These are phyloP conservation scores for Probosciger aterrimus DNA, from an alignment of 2,113 vertebrate genomes.

Conservation along the genomic window DNA sequence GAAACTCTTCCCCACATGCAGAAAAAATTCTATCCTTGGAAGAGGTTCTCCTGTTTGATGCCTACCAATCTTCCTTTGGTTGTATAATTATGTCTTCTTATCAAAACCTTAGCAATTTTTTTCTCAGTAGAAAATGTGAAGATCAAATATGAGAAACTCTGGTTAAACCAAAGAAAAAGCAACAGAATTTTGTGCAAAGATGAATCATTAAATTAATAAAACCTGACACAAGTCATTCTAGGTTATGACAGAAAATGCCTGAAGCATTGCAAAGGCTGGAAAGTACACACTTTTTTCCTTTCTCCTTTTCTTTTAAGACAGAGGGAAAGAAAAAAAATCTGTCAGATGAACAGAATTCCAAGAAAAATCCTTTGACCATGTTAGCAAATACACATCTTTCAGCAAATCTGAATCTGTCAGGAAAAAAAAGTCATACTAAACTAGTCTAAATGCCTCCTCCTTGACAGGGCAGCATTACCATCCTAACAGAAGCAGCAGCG, in stretches of 20 bases:
- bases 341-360: background rate
- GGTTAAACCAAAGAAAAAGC: background rate
- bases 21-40: background rate
- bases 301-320: background rate
- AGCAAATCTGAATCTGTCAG: background rate
- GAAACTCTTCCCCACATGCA: background rate
- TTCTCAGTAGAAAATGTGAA: background rate
- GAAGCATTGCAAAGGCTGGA: background rate
- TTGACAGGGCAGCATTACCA: background rate
- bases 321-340: background rate
- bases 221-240: background rate
- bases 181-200: background rate
- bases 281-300: background rate
- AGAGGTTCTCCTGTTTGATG: background rate
- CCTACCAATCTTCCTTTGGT: background rate
- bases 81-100: background rate
- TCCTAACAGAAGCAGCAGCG: fast-evolving
- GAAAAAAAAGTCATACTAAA: background rate
- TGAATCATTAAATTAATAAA: background rate
- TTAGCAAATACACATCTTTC: background rate
- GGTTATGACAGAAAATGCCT: background rate
- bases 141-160: background rate
- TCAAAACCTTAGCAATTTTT: background rate
- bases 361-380: background rate
- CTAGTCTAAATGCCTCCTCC: background rate